These are phyloP conservation scores for Apostichopus japonicus DNA, from an alignment of 35 echinoderm and acorn worm species.

Conservation along the genomic window DNA sequence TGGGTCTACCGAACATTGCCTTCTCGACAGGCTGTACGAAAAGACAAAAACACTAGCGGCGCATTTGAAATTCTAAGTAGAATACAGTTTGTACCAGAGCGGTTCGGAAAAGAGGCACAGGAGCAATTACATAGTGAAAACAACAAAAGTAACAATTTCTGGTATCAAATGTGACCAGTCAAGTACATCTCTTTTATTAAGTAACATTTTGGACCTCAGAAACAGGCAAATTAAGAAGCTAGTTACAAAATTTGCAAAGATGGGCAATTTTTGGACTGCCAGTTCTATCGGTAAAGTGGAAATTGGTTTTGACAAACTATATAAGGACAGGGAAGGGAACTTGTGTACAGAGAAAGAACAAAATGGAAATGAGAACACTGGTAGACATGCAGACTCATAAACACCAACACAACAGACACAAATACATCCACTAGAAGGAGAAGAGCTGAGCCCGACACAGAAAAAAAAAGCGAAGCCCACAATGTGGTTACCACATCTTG, in stretches of 20 bases:
- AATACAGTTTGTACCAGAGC: conserved; percentile 10
- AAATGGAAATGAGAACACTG: neutral
- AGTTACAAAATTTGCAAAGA: neutral
- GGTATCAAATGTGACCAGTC: conserved; percentile 20
- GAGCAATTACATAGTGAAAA: conserved; percentile 41
- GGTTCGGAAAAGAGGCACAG: neutral
- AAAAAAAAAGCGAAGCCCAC: neutral
- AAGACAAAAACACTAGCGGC: neutral
- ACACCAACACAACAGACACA: neutral
- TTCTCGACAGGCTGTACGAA: conserved; percentile 31
- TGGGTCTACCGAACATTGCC: conserved; percentile 5
- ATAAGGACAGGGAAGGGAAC: neutral
- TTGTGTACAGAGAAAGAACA: neutral
- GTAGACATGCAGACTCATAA: neutral
- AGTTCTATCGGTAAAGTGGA: neutral
- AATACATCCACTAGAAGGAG: neutral
- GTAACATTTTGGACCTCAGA: neutral
- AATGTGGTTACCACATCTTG: neutral
- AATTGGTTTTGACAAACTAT: neutral
- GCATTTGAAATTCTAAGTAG: conserved; percentile 27
- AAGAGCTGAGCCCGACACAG: neutral
- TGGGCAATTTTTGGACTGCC: neutral
- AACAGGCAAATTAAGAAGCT: neutral
- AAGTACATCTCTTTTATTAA: conserved; percentile 41
- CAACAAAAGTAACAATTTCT: conserved; percentile 1